Conservation (phyloP, 2,888 invertebrate species). For the Ganaspis brasiliensis region DNA sequence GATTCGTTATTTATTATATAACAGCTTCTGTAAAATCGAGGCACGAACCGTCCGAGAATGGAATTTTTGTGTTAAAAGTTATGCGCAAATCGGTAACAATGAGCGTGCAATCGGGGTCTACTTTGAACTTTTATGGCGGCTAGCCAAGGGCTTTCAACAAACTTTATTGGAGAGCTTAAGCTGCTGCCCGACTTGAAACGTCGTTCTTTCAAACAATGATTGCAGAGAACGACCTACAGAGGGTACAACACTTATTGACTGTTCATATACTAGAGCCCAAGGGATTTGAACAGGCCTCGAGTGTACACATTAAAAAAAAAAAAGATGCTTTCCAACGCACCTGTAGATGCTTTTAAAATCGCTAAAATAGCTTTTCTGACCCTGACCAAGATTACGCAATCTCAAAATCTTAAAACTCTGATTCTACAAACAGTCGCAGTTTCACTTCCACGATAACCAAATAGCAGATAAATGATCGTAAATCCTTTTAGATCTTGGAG, state of each 20-base stretch:
- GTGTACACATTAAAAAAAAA: constrained; percentile 8
- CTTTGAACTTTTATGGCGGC: constrained; percentile 24
- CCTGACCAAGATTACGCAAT: neutral
- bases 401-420: constrained; percentile 9
- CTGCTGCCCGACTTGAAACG: constrained; percentile 16
- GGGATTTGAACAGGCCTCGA: constrained; percentile 8
- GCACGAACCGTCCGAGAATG: neutral
- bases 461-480: constrained; percentile 1
- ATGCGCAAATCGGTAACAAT: constrained; percentile 22
- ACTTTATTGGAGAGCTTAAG: constrained; percentile 68
- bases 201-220: constrained; percentile 13
- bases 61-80: neutral
- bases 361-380: constrained; percentile 8
- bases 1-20: no score
- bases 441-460: neutral
- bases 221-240: constrained; percentile 41
- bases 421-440: neutral
- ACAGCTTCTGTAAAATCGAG: neutral
- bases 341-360: neutral
- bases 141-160: constrained; percentile 47
- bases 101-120: constrained; percentile 14
- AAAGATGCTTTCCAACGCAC: constrained; percentile 2
- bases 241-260: constrained; percentile 24
- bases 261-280: neutral
- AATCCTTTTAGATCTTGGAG: neutral